phyloP scores from a whole-genome alignment of 1,140 invertebrate species.

The Xylocopa sonorina region DNA sequence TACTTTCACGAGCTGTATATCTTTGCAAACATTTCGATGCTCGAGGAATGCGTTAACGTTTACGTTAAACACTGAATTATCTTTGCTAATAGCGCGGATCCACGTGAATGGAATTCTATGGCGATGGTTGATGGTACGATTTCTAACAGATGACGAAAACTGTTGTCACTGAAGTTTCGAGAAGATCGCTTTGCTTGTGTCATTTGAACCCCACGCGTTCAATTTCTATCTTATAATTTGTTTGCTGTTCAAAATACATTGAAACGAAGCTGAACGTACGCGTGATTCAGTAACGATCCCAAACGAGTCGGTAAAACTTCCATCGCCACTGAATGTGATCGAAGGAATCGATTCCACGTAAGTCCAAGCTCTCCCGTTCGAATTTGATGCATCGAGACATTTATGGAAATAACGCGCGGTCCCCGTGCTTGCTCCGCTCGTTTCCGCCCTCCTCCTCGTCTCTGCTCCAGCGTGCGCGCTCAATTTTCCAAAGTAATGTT shows the following conservation, averaged over 20 bases:
- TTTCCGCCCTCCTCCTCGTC: neutral
- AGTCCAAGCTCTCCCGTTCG: neutral
- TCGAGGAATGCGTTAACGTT: constrained; percentile 46
- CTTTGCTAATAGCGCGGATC: constrained; percentile 15
- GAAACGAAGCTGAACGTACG: too few species aligned
- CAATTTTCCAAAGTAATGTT: constrained; percentile 33
- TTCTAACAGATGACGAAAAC: neutral
- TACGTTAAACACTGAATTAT: constrained; percentile 38
- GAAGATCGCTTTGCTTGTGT: too few species aligned
- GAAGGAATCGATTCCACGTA: neutral
- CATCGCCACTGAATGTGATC: neutral
- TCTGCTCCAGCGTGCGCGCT: neutral
- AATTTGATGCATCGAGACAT: constrained; percentile 16
- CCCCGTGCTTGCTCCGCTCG: neutral
- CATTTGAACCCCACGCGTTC: too few species aligned
- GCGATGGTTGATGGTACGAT: neutral
- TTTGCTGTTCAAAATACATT: too few species aligned
- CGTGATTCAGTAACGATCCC: too few species aligned
- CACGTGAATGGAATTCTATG: constrained; percentile 6
- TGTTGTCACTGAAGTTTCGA: too few species aligned
- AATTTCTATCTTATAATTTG: too few species aligned
- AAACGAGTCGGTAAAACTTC: neutral
- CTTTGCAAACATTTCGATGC: constrained; percentile 60
- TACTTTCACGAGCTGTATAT: constrained; percentile 56
- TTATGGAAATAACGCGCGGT: constrained; percentile 27